A percentile compares a stretch with the other conserved stretches of the same genome.
Conservation (phyloP, 1,140 invertebrate genomes). For the Diorhabda sublineata region DNA sequence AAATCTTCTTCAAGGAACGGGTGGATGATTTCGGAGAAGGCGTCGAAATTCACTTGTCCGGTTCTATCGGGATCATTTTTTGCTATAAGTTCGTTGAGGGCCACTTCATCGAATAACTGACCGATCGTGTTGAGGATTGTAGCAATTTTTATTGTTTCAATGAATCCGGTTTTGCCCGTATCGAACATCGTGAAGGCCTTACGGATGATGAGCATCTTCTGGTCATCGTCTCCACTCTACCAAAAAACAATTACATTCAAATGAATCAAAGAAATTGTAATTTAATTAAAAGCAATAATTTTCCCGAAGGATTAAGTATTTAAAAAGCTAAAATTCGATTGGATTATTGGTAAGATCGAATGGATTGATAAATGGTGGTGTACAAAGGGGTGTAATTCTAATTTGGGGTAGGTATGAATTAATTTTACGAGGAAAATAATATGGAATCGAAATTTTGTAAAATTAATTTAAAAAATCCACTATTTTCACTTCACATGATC, state of each 20-base stretch:
- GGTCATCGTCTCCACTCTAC: conserved; percentile 69
- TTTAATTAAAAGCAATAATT: not conserved
- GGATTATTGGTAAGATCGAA: no score
- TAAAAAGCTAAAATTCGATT: no score
- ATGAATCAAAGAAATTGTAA: no score
- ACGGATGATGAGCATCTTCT: conserved; percentile 82
- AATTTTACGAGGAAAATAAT: no score
- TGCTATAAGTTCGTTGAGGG: conserved; percentile 75
- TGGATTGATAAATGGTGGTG: no score
- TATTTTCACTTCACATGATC: not conserved
- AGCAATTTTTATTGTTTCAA: conserved; percentile 83
- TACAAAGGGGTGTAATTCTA: no score
- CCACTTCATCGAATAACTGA: conserved; percentile 83
- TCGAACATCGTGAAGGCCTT: conserved; percentile 95
- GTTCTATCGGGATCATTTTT: conserved; percentile 80
- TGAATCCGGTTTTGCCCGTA: conserved; percentile 83
- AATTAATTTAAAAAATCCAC: not conserved
- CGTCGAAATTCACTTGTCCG: conserved; percentile 91
- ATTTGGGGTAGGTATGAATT: no score
- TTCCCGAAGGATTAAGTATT: not conserved
- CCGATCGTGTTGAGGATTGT: conserved; percentile 93
- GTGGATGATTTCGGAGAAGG: conserved; percentile 85
- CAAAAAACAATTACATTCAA: conserved; percentile 4
- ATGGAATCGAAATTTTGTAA: not conserved
- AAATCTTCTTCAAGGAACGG: conserved; percentile 89